Evolutionary conservation across 1,140 invertebrate genomes (phyloP).

Genomic region (Trachelipus rathkii): DNA sequence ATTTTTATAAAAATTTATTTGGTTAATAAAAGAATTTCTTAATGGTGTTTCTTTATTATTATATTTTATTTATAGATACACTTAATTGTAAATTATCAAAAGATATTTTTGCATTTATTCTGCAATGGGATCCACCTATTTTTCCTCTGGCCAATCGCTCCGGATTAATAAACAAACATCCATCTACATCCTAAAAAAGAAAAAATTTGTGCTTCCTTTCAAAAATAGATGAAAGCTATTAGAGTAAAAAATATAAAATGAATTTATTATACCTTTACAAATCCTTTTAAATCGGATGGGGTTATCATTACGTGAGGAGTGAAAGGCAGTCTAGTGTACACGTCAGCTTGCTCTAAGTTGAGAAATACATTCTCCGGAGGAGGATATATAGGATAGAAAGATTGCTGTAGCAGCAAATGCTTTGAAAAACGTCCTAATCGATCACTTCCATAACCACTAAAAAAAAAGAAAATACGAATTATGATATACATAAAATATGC

Average conservation of each 20-base stretch:
- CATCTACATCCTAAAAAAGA: slow-evolving; percentile 62
- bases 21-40: background rate
- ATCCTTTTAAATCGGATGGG: slow-evolving; percentile 77
- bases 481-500: no score
- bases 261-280: slow-evolving; percentile 69
- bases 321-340: slow-evolving; percentile 61
- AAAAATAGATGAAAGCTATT: slow-evolving; percentile 27
- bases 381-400: slow-evolving; percentile 77
- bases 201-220: slow-evolving; percentile 30
- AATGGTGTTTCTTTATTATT: background rate
- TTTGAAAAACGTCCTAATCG: slow-evolving; percentile 65
- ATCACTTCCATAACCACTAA: slow-evolving; percentile 51
- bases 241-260: background rate
- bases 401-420: slow-evolving; percentile 70
- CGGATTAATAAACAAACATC: slow-evolving; percentile 77
- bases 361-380: slow-evolving; percentile 62
- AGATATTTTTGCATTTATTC: slow-evolving; percentile 51
- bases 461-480: no score
- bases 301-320: slow-evolving; percentile 76
- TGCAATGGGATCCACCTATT: slow-evolving; percentile 58
- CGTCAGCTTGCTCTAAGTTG: slow-evolving; percentile 66
- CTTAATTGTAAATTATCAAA: no score
- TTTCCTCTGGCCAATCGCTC: slow-evolving; percentile 67
- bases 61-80: no score
- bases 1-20: background rate